Evolutionary conservation across 2,797 vertebrate genomes (phyloP), one percentile per base, ranked within the genome.

Genomic region (Intellagama lesueurii): DNA sequence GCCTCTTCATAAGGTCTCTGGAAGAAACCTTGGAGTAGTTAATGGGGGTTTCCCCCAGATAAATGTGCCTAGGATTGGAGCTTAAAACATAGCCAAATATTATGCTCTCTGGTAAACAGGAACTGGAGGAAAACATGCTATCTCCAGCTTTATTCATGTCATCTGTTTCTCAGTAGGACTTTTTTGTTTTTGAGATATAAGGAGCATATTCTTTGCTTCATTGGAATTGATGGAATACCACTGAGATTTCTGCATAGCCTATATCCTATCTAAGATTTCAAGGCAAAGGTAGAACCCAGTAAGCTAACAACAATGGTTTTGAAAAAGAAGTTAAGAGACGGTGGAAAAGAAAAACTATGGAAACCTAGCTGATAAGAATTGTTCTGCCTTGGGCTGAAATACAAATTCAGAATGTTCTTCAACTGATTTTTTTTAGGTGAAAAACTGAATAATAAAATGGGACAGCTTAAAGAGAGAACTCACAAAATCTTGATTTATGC

Each of bases 41-140:
- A 83, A 8, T 30, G 66, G 30, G 78, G 17, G 49, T 22, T 60
- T 49, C 77, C 47, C 24, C 6, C 17, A 32, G 30, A 17, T 56
- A 84, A 60, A 30, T 60, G 8, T 76, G n/a, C 52, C 35, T 75
- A 75, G 70, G n/a, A 75, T 60, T 76, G 70, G n/a, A 90, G 93
- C 72, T 90, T 91, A 56, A 86, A 86, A 16, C 89, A 94, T 90
- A 95, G 90, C 91, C 93, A 92, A 94, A 81, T 90, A 70, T 83
- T 56, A 14, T 92, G 88, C 81, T 85, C 86, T 69, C 84, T 80
- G 92, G 77, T 94, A 91, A 75, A 90, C 49, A 26, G 90, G 93
- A 91, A 93, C 56, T 81, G 91, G 90, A 95, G 66, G 72, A 79
- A 95, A 95, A 87, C 1, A 44, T 24, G 7, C 1, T 88, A 68